Base-by-base conservation (phyloP, 2,888 invertebrate species). In the Polietes domitor region DNA sequence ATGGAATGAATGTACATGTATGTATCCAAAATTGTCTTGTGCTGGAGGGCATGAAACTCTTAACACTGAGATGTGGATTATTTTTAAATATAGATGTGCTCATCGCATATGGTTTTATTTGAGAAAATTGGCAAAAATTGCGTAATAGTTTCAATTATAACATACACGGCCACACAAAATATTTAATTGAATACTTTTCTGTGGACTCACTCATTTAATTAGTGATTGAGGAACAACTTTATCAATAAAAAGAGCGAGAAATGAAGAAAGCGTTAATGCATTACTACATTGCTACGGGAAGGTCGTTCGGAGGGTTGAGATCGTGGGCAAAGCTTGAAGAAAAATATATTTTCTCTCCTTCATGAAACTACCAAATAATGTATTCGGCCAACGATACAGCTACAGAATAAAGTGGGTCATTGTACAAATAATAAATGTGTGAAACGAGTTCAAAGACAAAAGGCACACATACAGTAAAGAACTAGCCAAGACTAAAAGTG, bases 131-230 rank as follows among this genome's bases (percentile, higher is more conserved):
- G 28, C 37, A n/a, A 50, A 75, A 70, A 87, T 89, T 89, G 87
- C 89, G 88, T 86, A 89, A 84, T 73, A n/a, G 55, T 58, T 81
- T 78, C 68, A 72, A 73, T 77, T 72, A 78, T 55, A 82, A 47
- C 53, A 72, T 26, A 47, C 41, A 77, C 53, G 37, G 65, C 12
- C 53, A 65, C 53, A 37, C 4, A 32, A 68, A 47, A 58, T 19
- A 73, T 32, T 3, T 50, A 80, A 77, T 61, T 80, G 65, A 55
- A 17, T 12, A 61, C 47, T 15, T 72, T 17, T 55, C 32, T 78
- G 32, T 53, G 68, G 55, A 28, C n/a, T 53, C 71, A 53, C n/a
- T n/a, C 32, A 43, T 7, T 24, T 53, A 2, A 47, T 72, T 32
- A 21, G 24, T 21, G 75, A 73, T 37, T 71, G 17, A 72, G 75